These are phyloP conservation scores for Acleris emargana DNA, from an alignment of 2,888 invertebrate species.

Conservation along the genomic window DNA sequence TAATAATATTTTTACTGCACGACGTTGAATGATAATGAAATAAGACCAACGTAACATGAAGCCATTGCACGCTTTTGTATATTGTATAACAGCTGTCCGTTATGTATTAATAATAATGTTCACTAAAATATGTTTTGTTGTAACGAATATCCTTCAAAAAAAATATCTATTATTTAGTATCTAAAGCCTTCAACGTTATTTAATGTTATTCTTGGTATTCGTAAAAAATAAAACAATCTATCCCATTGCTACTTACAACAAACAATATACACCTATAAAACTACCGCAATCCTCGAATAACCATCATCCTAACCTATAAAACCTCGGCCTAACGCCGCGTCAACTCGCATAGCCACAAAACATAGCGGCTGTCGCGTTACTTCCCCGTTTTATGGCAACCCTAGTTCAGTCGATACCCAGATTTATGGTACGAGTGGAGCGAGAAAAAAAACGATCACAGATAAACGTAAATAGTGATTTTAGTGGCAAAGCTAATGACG, in stretches of 20 bases:
- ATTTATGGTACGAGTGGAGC: slow-evolving; percentile 55
- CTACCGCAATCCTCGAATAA: neutral
- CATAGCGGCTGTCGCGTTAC: slow-evolving; percentile 18
- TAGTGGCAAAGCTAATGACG: slow-evolving; percentile 52
- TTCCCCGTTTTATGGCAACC: slow-evolving; percentile 28
- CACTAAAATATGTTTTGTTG: too few relatives aligned
- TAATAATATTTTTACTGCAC: too few relatives aligned
- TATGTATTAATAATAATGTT: too few relatives aligned
- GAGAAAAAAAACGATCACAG: slow-evolving; percentile 44
- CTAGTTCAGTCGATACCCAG: slow-evolving; percentile 43
- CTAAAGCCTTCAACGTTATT: too few relatives aligned
- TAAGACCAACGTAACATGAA: too few relatives aligned
- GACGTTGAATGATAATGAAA: too few relatives aligned
- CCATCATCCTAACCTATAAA: slow-evolving; percentile 8
- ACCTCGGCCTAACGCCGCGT: slow-evolving; percentile 13
- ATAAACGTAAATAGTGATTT: slow-evolving; percentile 49
- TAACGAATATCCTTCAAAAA: too few relatives aligned
- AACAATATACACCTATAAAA: neutral
- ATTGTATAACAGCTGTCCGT: too few relatives aligned
- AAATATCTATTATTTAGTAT: too few relatives aligned
- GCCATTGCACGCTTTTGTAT: too few relatives aligned
- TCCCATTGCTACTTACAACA: too few relatives aligned
- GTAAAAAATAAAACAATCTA: neutral
- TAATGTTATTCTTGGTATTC: too few relatives aligned
- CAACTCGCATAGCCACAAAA: slow-evolving; percentile 16